Evolutionary conservation across 35 echinoderm and acorn worm species (phyloP).

Genomic region (Lytechinus variegatus): DNA sequence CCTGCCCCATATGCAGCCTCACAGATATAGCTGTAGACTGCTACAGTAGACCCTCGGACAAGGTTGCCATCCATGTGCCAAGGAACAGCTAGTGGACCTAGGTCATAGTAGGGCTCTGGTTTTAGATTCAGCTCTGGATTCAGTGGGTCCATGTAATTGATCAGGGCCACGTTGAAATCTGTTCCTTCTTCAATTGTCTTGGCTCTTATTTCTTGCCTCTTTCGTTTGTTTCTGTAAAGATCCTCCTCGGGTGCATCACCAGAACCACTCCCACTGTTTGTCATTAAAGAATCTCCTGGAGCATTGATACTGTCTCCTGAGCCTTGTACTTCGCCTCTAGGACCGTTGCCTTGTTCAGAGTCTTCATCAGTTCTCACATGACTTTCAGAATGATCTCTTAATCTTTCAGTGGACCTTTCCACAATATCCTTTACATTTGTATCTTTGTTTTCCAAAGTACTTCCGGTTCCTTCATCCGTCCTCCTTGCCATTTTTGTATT

Average conservation of each 20-base stretch:
- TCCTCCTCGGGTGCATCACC: not conserved
- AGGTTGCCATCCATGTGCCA: slow-evolving; percentile 75
- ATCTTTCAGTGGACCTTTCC: no score
- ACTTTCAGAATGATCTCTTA: no score
- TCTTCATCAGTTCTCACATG: no score
- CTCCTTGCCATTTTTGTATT: no score
- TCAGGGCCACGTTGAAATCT: slow-evolving; percentile 61
- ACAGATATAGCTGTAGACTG: slow-evolving; percentile 72
- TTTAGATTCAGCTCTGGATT: slow-evolving; percentile 53
- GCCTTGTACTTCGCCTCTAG: no score
- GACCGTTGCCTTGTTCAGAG: no score
- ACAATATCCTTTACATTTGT: no score
- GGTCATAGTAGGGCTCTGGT: slow-evolving; percentile 70
- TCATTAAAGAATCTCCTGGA: no score
- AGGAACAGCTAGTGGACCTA: slow-evolving; percentile 66
- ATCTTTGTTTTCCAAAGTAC: no score
- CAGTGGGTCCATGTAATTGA: slow-evolving; percentile 76
- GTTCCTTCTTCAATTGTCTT: slow-evolving; percentile 55
- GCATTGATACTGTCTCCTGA: no score
- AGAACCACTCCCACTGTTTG: not conserved
- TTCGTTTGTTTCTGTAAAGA: not conserved
- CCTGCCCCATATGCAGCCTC: not conserved
- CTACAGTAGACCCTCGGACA: slow-evolving; percentile 66
- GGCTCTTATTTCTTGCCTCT: slow-evolving; percentile 6
- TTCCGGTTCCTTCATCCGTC: no score